These are phyloP conservation scores for Cryptoprocta ferox DNA, from an alignment of 2,797 vertebrate genomes.

Conservation along the genomic window DNA sequence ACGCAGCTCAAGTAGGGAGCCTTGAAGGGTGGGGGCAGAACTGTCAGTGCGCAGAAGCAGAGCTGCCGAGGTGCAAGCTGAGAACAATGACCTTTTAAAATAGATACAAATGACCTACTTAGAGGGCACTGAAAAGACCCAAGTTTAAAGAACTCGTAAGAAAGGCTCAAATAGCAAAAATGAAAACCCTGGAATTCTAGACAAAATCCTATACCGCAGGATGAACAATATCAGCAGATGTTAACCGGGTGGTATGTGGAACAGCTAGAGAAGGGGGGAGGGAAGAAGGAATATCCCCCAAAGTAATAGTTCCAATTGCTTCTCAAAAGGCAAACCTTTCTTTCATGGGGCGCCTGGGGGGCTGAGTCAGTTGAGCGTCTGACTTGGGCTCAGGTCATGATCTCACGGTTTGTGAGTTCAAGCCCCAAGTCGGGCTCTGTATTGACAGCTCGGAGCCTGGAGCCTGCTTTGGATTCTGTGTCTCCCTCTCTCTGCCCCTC, in stretches of 20 bases:
- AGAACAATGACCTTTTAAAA: constrained; percentile 62
- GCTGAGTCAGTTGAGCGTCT: no score
- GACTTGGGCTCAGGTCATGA: no score
- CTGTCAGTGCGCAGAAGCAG: not conserved
- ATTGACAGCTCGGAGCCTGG: no score
- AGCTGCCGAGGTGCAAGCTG: not conserved
- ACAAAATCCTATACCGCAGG: not conserved
- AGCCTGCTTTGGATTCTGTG: no score
- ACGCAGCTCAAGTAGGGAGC: not conserved
- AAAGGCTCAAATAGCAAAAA: constrained; percentile 21
- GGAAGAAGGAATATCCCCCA: not conserved
- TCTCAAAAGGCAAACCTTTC: not conserved
- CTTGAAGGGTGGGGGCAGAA: not conserved
- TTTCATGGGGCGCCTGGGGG: no score
- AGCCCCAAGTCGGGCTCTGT: no score
- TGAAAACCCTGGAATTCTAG: not conserved
- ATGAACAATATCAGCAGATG: not conserved
- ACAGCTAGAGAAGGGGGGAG: not conserved
- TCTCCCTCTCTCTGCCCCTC: no score
- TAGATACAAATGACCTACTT: constrained; percentile 54
- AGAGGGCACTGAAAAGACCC: not conserved
- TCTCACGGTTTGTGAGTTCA: no score
- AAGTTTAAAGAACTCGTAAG: not conserved
- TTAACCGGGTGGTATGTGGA: not conserved
- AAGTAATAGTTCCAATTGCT: rapidly evolving